Percentiles rank a stretch among this genome's conserved stretches.
Conservation (phyloP, 2,888 invertebrate species). For the Dilophus febrilis region DNA sequence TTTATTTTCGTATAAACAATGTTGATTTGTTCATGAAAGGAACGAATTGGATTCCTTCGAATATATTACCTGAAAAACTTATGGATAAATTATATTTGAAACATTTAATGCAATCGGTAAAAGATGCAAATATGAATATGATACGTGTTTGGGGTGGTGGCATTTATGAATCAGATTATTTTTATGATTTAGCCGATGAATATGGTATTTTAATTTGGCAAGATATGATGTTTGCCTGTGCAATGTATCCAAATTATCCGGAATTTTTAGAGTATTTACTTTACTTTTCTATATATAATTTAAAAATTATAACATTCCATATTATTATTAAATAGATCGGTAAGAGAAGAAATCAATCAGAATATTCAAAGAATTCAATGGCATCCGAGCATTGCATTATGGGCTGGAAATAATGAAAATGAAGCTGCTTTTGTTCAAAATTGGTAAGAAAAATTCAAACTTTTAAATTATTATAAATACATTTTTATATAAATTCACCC, state of each 20-base stretch:
- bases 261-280: slow-evolving; percentile 45
- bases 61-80: slow-evolving; percentile 63
- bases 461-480: background rate
- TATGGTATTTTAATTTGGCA: slow-evolving; percentile 93
- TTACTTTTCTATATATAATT: background rate
- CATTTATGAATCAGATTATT: slow-evolving; percentile 76
- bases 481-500: slow-evolving; percentile 7
- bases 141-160: slow-evolving; percentile 99
- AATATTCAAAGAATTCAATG: slow-evolving; percentile 66
- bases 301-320: slow-evolving; percentile 1
- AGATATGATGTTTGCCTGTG: slow-evolving; percentile 92
- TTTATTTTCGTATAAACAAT: slow-evolving; percentile 76
- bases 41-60: slow-evolving; percentile 82
- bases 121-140: slow-evolving; percentile 76
- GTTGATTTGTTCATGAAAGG: slow-evolving; percentile 87
- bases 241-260: slow-evolving; percentile 70
- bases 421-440: slow-evolving; percentile 71
- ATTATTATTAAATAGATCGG: slow-evolving; percentile 32
- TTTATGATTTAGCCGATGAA: slow-evolving; percentile 75
- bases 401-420: slow-evolving; percentile 96
- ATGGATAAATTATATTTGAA: slow-evolving; percentile 36
- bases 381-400: slow-evolving; percentile 74
- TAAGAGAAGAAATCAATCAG: slow-evolving; percentile 58
- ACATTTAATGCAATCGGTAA: slow-evolving; percentile 48
- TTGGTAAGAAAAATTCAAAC: slow-evolving; percentile 40